phyloP scores from a whole-genome alignment of 2,113 vertebrate species.

The Lampris megalopsis region DNA sequence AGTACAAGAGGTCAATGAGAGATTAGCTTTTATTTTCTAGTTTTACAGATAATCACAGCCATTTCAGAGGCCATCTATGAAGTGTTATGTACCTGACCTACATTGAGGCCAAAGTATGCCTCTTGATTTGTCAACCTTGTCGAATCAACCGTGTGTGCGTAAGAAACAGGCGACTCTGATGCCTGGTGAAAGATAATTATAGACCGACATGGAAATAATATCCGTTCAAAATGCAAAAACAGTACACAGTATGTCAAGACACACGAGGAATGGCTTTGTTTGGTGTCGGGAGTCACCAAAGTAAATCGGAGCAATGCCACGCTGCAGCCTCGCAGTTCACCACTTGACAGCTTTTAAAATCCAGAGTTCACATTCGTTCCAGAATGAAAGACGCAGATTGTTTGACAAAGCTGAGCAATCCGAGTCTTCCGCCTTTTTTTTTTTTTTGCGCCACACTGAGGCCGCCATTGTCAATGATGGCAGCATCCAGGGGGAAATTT shows the following conservation, averaged over 20 bases:
- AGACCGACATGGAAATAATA: constrained; percentile 28
- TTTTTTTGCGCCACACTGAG: constrained; percentile 33
- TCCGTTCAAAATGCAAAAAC: constrained; percentile 41
- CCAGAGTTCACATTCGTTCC: neutral
- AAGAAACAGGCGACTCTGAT: constrained; percentile 1
- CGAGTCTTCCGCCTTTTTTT: neutral
- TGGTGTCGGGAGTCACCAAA: constrained; percentile 16
- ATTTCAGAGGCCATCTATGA: too few species aligned
- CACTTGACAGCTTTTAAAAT: constrained; percentile 28
- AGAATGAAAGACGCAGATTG: constrained; percentile 36
- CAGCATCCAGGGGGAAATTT: constrained; percentile 24
- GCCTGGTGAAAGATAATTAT: constrained; percentile 28
- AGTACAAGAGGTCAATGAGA: too few species aligned
- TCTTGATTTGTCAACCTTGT: neutral
- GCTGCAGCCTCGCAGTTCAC: constrained; percentile 1
- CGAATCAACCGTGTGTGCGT: neutral
- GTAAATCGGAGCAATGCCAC: neutral
- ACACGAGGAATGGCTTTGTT: constrained; percentile 45
- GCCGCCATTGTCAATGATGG: constrained; percentile 44
- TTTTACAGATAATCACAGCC: too few species aligned
- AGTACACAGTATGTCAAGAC: constrained; percentile 36
- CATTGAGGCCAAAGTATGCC: too few species aligned
- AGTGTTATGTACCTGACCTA: too few species aligned
- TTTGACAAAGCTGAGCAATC: constrained; percentile 33
- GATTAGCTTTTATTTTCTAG: too few species aligned